phyloP scores from a whole-genome alignment of 2,113 vertebrate genomes.

The Oriolus oriolus region DNA sequence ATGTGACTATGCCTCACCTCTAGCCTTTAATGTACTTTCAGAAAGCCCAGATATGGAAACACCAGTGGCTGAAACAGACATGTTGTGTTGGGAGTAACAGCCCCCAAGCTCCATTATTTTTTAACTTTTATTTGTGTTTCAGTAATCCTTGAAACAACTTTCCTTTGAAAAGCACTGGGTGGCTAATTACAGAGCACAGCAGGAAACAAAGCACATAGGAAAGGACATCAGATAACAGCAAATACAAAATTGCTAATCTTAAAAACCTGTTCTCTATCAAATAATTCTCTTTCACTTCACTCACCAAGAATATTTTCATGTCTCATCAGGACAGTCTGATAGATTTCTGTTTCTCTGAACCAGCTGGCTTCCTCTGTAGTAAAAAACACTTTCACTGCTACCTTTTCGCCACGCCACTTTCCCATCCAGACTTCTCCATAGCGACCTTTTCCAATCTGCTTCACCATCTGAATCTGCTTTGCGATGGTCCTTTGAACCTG shows the following conservation, averaged over 20 bases:
- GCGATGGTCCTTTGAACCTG: constrained; percentile 98
- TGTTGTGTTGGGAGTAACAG: not conserved
- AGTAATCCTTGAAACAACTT: not conserved
- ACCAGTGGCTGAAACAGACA: not conserved
- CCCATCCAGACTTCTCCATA: constrained; percentile 99
- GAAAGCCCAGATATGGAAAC: not conserved
- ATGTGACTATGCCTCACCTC: not conserved
- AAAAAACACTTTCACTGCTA: constrained; percentile 97
- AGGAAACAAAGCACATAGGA: not conserved
- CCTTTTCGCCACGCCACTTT: constrained; percentile 92
- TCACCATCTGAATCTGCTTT: constrained; percentile 98
- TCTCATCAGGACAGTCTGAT: constrained; percentile 97
- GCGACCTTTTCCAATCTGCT: constrained; percentile 95
- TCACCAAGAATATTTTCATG: constrained; percentile 97
- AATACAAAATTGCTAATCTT: not conserved
- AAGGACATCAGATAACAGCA: constrained; percentile 1
- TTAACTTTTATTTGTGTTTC: not conserved
- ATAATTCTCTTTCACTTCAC: constrained; percentile 18
- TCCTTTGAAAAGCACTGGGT: not conserved
- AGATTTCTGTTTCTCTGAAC: constrained; percentile 98
- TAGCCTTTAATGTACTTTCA: not conserved
- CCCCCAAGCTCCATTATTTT: not conserved
- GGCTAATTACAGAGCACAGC: not conserved
- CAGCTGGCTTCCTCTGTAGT: constrained; percentile 97
- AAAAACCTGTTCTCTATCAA: not conserved